Conservation (phyloP, 2,888 invertebrate species). For the Aricia artaxerxes region DNA sequence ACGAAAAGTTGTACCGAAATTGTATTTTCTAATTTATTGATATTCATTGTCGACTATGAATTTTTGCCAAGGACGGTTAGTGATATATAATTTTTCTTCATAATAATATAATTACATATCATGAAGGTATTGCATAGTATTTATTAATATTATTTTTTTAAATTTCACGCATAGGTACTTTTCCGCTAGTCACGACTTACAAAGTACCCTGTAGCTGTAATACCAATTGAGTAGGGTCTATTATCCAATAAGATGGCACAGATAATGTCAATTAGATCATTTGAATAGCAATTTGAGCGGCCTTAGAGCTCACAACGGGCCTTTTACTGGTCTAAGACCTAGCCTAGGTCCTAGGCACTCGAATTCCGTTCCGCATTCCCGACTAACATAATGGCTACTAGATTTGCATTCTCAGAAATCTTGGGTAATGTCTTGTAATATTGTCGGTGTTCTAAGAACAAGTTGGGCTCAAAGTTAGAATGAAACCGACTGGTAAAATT, state of each 20-base stretch:
- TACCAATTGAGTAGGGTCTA: conserved; percentile 4
- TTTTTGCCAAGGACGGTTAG: too few species aligned
- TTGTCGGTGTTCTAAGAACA: not conserved
- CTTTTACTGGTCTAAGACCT: conserved; percentile 32
- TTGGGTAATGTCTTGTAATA: conserved; percentile 37
- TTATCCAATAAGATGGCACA: conserved; percentile 24
- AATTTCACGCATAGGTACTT: not conserved
- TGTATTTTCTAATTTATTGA: too few species aligned
- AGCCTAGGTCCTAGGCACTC: conserved; percentile 36
- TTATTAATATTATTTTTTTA: too few species aligned
- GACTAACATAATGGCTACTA: not conserved
- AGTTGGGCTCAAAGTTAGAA: not conserved
- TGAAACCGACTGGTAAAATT: not conserved
- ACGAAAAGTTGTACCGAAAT: too few species aligned
- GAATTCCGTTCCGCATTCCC: conserved; percentile 63
- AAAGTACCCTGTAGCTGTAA: not conserved
- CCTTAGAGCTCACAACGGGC: conserved; percentile 31
- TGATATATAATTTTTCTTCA: too few species aligned
- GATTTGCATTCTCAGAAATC: conserved; percentile 32
- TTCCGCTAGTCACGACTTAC: not conserved
- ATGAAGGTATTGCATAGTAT: not conserved
- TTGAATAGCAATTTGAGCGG: conserved; percentile 24
- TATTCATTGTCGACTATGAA: too few species aligned
- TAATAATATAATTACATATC: too few species aligned
- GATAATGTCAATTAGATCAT: conserved; percentile 24